A percentile compares a stretch with the other conserved stretches of the same genome.
phyloP scores from a whole-genome alignment of 2,113 vertebrate species.

The Ahaetulla prasina region DNA sequence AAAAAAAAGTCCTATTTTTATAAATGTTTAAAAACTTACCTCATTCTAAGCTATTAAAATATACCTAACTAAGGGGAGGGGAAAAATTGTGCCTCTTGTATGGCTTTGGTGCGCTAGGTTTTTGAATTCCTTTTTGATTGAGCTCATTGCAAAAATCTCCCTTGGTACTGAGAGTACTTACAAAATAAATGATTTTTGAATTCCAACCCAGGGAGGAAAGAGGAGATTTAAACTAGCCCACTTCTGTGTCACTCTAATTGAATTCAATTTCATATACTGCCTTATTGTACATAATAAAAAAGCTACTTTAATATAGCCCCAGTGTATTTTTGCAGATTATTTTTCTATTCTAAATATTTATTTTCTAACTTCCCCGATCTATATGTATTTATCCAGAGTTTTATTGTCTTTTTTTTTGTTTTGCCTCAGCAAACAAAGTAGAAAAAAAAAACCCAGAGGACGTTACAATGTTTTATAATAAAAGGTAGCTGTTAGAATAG shows the following conservation, averaged over 20 bases:
- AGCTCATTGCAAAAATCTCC: neutral
- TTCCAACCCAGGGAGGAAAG: neutral
- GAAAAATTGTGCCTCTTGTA: constrained; percentile 37
- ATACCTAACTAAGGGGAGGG: constrained; percentile 19
- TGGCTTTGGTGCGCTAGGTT: constrained; percentile 38
- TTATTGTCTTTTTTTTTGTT: constrained; percentile 43
- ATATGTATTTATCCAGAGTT: constrained; percentile 59
- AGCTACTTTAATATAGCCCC: constrained; percentile 65
- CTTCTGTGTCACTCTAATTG: constrained; percentile 35
- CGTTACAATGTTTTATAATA: constrained; percentile 31
- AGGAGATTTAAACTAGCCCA: constrained; percentile 25
- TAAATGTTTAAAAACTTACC: constrained; percentile 11
- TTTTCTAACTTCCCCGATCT: constrained; percentile 67
- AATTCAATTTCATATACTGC: constrained; percentile 55
- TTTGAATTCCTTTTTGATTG: neutral
- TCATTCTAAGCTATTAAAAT: neutral
- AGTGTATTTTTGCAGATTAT: constrained; percentile 72
- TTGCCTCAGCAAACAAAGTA: constrained; percentile 22
- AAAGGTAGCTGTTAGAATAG: neutral
- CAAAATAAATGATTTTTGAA: neutral
- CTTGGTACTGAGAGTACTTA: neutral
- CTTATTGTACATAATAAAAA: constrained; percentile 74
- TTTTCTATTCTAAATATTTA: constrained; percentile 71
- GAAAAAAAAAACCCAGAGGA: neutral
- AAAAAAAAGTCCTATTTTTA: constrained; percentile 26